phyloP scores from a whole-genome alignment of 2,113 vertebrate species.

The Casuarius casuarius region DNA sequence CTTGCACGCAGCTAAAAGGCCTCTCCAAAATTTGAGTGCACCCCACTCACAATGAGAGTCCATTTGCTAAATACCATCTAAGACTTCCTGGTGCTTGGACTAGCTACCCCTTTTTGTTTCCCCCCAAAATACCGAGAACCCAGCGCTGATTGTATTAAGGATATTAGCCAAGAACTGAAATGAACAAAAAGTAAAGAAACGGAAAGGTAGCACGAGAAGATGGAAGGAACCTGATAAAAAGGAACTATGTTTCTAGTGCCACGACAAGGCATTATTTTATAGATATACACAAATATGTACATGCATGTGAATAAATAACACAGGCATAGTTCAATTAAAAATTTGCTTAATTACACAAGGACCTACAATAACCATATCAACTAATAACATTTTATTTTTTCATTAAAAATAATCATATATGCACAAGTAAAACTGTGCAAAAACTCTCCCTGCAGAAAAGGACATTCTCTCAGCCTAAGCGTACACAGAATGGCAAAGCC shows the following conservation, averaged over 20 bases:
- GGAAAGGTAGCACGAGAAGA: not conserved
- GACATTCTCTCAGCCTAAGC: not conserved
- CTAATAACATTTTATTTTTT: not conserved
- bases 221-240: not conserved
- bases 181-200: not conserved
- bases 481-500: not conserved
- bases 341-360: not conserved
- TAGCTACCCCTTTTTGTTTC: not conserved
- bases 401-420: not conserved
- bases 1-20: not conserved
- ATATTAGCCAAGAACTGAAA: not conserved
- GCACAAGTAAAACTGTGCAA: not conserved
- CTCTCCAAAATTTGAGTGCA: not conserved
- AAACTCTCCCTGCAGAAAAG: not conserved
- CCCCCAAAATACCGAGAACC: not conserved
- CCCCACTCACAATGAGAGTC: not conserved
- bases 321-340: not conserved
- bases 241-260: not conserved
- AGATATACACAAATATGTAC: not conserved
- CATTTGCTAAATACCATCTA: not conserved
- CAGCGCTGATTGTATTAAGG: rapidly evolving
- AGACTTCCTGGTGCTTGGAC: not conserved
- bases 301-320: not conserved
- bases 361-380: not conserved
- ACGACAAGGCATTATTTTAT: not conserved